These are phyloP conservation scores for Cuniculus paca DNA, from an alignment of 2,797 vertebrate genomes.

Conservation along the genomic window DNA sequence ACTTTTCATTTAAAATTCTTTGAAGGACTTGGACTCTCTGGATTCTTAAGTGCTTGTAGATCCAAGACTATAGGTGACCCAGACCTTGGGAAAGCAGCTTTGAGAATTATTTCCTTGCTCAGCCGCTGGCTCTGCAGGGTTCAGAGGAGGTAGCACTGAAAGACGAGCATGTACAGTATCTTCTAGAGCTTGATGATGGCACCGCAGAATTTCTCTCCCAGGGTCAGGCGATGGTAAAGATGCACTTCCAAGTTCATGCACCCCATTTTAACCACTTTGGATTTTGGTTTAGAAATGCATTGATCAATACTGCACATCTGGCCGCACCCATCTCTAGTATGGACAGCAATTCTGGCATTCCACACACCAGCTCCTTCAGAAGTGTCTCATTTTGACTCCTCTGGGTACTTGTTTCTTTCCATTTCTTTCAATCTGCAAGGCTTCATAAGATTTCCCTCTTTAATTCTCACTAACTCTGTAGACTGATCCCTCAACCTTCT, in stretches of 20 bases:
- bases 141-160: neutral
- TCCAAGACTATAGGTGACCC: neutral
- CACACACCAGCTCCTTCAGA: neutral
- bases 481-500: neutral
- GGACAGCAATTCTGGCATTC: neutral
- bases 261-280: neutral
- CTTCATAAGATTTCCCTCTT: neutral
- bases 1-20: conserved; percentile 69
- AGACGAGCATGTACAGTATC: neutral
- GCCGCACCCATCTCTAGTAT: neutral
- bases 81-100: neutral
- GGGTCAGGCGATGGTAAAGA: too few species aligned
- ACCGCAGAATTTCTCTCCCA: neutral
- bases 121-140: neutral
- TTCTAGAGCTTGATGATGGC: too few species aligned
- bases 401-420: neutral
- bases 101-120: neutral
- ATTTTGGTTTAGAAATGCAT: neutral
- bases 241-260: accelerated
- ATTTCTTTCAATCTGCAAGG: neutral
- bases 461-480: neutral
- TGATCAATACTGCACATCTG: accelerated
- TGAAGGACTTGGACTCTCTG: conserved; percentile 6
- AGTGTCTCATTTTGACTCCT: neutral
- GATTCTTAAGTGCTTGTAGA: neutral